Percentiles rank a stretch among this genome's conserved stretches.
Evolutionary conservation across 2,113 vertebrate species (phyloP).

Genomic region (Cichladusa arquata): DNA sequence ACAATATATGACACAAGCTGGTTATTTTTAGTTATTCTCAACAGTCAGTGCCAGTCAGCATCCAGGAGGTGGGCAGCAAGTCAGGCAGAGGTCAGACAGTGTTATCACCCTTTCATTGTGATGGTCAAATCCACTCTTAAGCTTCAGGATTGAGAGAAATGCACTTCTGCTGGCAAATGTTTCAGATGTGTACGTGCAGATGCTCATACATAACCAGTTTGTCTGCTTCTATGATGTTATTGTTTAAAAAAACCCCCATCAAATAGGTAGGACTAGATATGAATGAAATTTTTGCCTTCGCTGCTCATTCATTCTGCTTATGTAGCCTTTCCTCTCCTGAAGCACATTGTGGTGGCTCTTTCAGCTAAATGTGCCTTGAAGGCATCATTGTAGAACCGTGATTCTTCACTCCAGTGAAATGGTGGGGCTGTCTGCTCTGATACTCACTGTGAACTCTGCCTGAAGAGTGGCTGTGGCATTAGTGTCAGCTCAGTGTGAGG

Average conservation of each 20-base stretch:
- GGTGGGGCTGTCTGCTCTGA: background rate
- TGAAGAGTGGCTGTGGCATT: background rate
- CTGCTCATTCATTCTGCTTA: background rate
- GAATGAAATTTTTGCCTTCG: constrained; percentile 25
- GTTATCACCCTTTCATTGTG: constrained; percentile 83
- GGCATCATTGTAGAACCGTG: background rate
- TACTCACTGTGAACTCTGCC: background rate
- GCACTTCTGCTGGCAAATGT: constrained; percentile 84
- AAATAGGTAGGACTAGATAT: constrained; percentile 17
- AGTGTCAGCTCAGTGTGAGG: background rate
- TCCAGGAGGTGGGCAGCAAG: constrained; percentile 68
- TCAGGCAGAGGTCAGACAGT: constrained; percentile 84
- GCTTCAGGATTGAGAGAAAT: constrained; percentile 84
- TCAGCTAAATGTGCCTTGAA: constrained; percentile 1
- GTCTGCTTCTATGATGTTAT: constrained; percentile 1
- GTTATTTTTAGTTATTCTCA: constrained; percentile 59
- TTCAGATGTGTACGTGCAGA: constrained; percentile 65
- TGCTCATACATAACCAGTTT: constrained; percentile 57
- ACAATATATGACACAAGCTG: background rate
- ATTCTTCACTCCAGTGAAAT: background rate
- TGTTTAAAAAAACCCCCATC: background rate
- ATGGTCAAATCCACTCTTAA: constrained; percentile 86
- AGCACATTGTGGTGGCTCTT: background rate
- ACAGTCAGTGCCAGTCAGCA: constrained; percentile 68
- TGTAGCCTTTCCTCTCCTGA: background rate